Conservation (phyloP, 2,888 invertebrate species). For the Diarsia brunnea region DNA sequence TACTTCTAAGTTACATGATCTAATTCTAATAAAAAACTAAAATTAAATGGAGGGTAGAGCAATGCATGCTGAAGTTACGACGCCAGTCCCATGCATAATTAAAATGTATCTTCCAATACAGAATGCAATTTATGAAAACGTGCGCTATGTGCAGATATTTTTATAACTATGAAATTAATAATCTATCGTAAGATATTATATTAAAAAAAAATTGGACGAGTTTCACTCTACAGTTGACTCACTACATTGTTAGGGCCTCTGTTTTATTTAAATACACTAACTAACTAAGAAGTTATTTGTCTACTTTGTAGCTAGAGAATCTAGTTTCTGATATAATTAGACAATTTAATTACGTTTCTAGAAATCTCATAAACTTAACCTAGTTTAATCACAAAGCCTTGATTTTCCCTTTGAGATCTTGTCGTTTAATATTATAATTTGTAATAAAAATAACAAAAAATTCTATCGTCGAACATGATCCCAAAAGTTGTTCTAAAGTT, state of each 20-base stretch:
- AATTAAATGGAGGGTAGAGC: not conserved
- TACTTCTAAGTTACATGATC: not conserved
- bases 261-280: not conserved
- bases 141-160: not conserved
- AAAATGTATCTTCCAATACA: not conserved
- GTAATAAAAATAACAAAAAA: conserved; percentile 28
- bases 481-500: conserved; percentile 50
- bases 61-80: not conserved
- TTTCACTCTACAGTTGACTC: not conserved
- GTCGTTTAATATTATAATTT: conserved; percentile 10
- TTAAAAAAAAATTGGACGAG: conserved; percentile 1
- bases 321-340: conserved; percentile 15
- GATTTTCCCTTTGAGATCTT: conserved; percentile 15
- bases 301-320: not conserved
- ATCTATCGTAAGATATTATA: conserved; percentile 17
- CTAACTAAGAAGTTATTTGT: not conserved
- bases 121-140: conserved; percentile 10
- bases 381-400: conserved; percentile 29
- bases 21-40: not conserved
- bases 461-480: conserved; percentile 27
- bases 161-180: not conserved
- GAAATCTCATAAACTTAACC: conserved; percentile 11
- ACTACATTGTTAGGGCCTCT: not conserved
- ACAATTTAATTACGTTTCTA: conserved; percentile 35
- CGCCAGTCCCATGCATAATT: no score